Percentiles rank a stretch among this genome's conserved stretches.
phyloP scores from a whole-genome alignment of 37 sponge, comb jelly and placozoan species.

The Ephydatia muelleri region DNA sequence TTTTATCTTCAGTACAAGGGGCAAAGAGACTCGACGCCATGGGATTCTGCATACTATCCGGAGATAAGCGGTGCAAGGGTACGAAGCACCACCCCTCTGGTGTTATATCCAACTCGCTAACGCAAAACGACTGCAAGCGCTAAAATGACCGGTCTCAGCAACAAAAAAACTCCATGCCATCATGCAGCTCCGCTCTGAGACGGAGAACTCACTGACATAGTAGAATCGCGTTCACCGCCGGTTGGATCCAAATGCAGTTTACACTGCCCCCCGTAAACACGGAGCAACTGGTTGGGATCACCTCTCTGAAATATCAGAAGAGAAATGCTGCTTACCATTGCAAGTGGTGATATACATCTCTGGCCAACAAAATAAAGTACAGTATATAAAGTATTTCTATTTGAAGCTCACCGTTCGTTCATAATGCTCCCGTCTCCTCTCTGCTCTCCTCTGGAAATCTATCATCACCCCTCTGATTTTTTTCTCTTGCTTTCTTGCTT shows the following conservation, averaged over 20 bases:
- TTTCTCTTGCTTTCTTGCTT: conserved; percentile 95
- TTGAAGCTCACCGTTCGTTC: conserved; percentile 72
- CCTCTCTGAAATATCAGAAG: conserved; percentile 34
- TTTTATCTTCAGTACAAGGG: too few relatives aligned
- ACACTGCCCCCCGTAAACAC: conserved; percentile 58
- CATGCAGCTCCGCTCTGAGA: not conserved
- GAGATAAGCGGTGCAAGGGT: too few relatives aligned
- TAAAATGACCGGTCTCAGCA: too few relatives aligned
- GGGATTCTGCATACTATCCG: too few relatives aligned
- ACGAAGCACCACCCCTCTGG: too few relatives aligned
- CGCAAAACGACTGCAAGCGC: too few relatives aligned
- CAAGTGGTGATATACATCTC: not conserved
- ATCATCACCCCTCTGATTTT: conserved; percentile 85
- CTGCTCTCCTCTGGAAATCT: conserved; percentile 90
- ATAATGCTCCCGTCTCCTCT: conserved; percentile 85
- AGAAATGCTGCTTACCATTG: not conserved
- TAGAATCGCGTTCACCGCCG: conserved; percentile 39
- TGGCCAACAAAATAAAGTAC: not conserved
- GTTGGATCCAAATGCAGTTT: conserved; percentile 77
- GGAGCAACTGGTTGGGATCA: conserved; percentile 74
- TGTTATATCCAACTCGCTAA: too few relatives aligned
- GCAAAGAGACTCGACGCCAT: too few relatives aligned
- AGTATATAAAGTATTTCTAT: not conserved
- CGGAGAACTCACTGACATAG: conserved; percentile 56
- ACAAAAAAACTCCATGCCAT: not conserved